Base-by-base conservation (phyloP, 2,113 vertebrate species). In the Cromileptes altivelis region DNA sequence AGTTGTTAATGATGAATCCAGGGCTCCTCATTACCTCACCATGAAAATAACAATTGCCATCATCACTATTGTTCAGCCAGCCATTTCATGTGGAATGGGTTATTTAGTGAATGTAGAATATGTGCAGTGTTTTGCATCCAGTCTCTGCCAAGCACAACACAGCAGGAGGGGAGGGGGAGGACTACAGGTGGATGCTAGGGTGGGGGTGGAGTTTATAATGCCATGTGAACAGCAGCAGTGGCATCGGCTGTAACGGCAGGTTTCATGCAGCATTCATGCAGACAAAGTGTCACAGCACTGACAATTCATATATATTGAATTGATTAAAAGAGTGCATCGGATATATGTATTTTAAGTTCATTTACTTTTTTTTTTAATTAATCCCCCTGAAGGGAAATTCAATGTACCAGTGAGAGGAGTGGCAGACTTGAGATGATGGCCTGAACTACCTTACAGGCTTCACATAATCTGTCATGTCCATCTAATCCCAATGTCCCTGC, bases 1-100 rank as follows among this genome's bases (percentile, higher is more conserved):
- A 45, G 56, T 77, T 81, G 7, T 53, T 81, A 45, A 74, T 30
- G 50, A 60, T 49, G 45, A 71, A 62, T 55, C 3, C 23, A 45
- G 73, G 10, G 47, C 27, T 67, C 6, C 15, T 74, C 7, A 77
- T 53, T 45, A 37, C 73, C 17, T 70, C 15, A 56, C 23, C 50
- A 27, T 37, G 17, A 61, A 74, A 42, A 63, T 12, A 68, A 30
- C 18, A 62, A 53, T 61, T 49, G 27, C 64, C 62, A 55, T 58
- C 58, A 55, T 58, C 52, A 33, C 25, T 3, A 4, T 79, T 75
- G 47, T 57, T 74, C 23, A 47, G n/a, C 27, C 19, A 65, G 30
- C n/a, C 37, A 2, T 14, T 17, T 78, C 25, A 68, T 0, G 1
- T 60, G 64, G 37, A 49, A 40, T 19, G 11, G 6, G 53, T 70